Percentiles rank a stretch among this genome's conserved stretches.
Evolutionary conservation across 1,140 invertebrate species (phyloP).

Genomic region (Bathynomus jamesi): DNA sequence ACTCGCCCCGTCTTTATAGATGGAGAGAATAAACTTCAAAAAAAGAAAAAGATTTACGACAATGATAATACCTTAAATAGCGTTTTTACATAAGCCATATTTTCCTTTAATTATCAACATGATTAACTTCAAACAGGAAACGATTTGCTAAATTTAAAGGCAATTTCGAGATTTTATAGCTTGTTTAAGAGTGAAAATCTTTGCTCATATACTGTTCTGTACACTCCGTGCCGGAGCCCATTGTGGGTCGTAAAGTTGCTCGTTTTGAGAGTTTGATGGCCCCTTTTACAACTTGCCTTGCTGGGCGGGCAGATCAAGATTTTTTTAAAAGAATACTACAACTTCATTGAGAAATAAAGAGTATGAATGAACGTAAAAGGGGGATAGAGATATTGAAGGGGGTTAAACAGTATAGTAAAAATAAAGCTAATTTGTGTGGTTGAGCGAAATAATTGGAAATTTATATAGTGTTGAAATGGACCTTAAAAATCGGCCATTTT

Average conservation of each 20-base stretch:
- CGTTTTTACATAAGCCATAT: not conserved
- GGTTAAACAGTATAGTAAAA: not conserved
- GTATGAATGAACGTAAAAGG: not conserved
- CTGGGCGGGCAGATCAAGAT: not conserved
- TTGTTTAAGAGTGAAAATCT: slow-evolving; percentile 1
- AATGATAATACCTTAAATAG: not conserved
- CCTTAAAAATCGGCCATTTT: not conserved
- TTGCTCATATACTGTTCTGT: not conserved
- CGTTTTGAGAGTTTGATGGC: not conserved
- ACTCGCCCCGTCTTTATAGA: no score
- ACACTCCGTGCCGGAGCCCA: not conserved
- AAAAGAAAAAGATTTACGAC: not conserved
- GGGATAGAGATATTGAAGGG: not conserved
- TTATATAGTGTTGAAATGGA: not conserved
- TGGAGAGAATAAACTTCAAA: not conserved
- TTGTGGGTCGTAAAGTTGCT: not conserved
- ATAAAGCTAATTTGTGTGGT: not conserved
- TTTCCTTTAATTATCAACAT: not conserved
- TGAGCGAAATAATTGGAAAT: not conserved
- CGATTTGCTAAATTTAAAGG: not conserved
- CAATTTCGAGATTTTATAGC: not conserved
- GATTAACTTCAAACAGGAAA: not conserved
- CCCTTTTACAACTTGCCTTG: not conserved
- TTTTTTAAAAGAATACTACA: not conserved
- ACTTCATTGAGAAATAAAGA: not conserved